Percentiles rank a stretch among this genome's conserved stretches.
These are phyloP conservation scores for Flabesymbios commensalis DNA, from an alignment of 2,888 invertebrate genomes.

Conservation along the genomic window DNA sequence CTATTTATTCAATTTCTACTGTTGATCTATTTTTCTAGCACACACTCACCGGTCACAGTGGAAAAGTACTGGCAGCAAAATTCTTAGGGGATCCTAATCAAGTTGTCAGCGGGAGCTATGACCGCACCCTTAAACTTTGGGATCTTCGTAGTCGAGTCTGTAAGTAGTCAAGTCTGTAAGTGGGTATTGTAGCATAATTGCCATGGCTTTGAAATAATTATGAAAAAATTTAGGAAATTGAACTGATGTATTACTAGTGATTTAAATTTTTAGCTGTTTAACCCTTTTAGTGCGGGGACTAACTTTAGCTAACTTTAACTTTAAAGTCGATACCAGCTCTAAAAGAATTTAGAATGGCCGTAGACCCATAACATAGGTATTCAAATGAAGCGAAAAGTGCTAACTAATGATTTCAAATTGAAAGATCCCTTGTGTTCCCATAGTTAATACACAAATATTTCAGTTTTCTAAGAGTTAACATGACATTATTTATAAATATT, in stretches of 20 bases:
- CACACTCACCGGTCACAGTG: conserved; percentile 92
- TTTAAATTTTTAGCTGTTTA: no score
- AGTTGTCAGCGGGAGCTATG: conserved; percentile 97
- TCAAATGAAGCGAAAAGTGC: no score
- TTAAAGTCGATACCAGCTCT: no score
- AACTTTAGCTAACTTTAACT: background rate
- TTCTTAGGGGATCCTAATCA: conserved; percentile 83
- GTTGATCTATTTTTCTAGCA: conserved; percentile 69
- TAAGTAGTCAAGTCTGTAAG: conserved; percentile 61
- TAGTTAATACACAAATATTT: no score
- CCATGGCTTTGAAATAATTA: background rate
- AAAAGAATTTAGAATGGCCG: no score
- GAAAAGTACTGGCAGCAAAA: conserved; percentile 91
- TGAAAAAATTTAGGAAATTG: background rate
- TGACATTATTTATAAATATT: no score
- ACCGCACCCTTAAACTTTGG: conserved; percentile 98
- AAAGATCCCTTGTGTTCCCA: no score
- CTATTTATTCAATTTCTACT: background rate
- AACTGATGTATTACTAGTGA: background rate
- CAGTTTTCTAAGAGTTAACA: no score
- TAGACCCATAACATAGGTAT: no score
- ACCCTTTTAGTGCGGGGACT: no score
- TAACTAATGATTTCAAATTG: no score
- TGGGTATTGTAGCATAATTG: background rate
- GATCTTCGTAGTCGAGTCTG: conserved; percentile 91